Conservation (phyloP, 1,140 invertebrate genomes). For the Euborellia annulipes region DNA sequence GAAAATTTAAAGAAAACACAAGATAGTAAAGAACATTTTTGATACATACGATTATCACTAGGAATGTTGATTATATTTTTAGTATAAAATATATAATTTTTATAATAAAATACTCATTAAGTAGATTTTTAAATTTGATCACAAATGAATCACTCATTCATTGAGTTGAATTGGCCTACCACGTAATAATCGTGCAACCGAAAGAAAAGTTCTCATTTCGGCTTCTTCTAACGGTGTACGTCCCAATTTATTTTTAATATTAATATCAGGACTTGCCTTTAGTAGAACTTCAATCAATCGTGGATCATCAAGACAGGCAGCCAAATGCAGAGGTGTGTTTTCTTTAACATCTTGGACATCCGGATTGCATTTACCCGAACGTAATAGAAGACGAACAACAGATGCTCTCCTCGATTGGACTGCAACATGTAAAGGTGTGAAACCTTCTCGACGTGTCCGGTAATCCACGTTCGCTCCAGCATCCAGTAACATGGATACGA, state of each 20-base stretch:
- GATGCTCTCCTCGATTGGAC: conserved; percentile 28
- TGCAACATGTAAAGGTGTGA: conserved; percentile 38
- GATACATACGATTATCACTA: no score
- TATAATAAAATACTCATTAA: no score
- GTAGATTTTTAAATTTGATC: no score
- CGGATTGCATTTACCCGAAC: conserved; percentile 39
- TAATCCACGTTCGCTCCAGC: conserved; percentile 35
- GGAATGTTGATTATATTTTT: no score
- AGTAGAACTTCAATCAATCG: conserved; percentile 42
- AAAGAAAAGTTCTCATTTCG: conserved; percentile 35
- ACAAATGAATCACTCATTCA: no score
- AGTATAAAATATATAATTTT: no score
- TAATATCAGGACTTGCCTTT: conserved; percentile 36
- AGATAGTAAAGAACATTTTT: no score
- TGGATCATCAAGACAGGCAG: conserved; percentile 37
- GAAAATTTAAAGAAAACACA: no score
- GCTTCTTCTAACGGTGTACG: conserved; percentile 35
- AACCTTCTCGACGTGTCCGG: conserved; percentile 28
- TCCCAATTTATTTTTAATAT: conserved; percentile 33
- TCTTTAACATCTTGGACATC: conserved; percentile 45
- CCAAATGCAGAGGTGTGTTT: conserved; percentile 52
- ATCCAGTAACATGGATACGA: conserved; percentile 32
- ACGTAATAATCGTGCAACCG: conserved; percentile 29
- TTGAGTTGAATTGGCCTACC: not conserved
- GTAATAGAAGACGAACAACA: conserved; percentile 33